Percentiles rank a stretch among this genome's conserved stretches.
These are phyloP conservation scores for Oncorhynchus clarkii DNA, from an alignment of 2,113 vertebrate genomes.

Conservation along the genomic window DNA sequence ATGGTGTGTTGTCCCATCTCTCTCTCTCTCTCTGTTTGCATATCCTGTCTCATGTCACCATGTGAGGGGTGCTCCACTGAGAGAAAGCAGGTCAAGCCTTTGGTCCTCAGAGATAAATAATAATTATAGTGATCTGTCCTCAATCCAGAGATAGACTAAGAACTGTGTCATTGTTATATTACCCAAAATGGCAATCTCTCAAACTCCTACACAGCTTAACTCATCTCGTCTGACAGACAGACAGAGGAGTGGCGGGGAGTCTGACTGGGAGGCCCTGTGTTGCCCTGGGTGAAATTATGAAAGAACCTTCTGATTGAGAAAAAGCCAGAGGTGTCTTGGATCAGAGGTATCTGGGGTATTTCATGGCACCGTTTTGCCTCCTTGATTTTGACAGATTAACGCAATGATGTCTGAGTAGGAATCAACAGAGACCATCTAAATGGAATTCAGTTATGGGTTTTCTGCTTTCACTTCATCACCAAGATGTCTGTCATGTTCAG, in stretches of 20 bases:
- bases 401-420: too few species aligned
- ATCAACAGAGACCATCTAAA: too few species aligned
- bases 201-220: conserved; percentile 56
- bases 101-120: conserved; percentile 73
- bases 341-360: not conserved
- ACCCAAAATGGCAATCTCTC: conserved; percentile 59
- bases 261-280: not conserved
- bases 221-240: conserved; percentile 29
- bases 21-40: not conserved
- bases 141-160: conserved; percentile 77
- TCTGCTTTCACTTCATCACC: too few species aligned
- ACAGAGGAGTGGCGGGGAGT: conserved; percentile 33
- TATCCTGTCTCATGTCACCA: conserved; percentile 29
- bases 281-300: not conserved
- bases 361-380: not conserved
- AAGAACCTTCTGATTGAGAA: not conserved
- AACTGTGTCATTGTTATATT: conserved; percentile 78
- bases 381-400: not conserved
- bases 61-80: conserved; percentile 31
- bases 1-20: not conserved
- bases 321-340: not conserved
- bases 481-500: too few species aligned
- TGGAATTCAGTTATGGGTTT: too few species aligned
- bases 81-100: conserved; percentile 64
- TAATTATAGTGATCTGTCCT: conserved; percentile 79